Conservation (phyloP, 2,888 invertebrate genomes). For the Odontothrips loti region DNA sequence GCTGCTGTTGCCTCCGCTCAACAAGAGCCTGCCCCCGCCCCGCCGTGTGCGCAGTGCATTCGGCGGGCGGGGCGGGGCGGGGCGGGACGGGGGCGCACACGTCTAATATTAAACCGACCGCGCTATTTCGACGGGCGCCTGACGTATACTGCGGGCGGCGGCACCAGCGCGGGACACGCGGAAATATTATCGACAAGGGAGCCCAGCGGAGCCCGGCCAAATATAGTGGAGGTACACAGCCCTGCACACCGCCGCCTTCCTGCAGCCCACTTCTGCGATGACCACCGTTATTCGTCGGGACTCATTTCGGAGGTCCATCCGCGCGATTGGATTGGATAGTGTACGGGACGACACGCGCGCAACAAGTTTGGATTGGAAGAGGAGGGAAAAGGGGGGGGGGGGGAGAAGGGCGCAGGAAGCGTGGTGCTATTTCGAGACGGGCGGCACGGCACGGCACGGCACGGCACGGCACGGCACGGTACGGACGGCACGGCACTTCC, state of each 20-base stretch:
- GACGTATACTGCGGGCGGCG: not conserved
- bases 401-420: not conserved
- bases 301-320: too few species aligned
- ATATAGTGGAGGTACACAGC: not conserved
- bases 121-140: constrained; percentile 3
- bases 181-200: not conserved
- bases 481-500: not conserved
- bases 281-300: too few species aligned
- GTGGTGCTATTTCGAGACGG: constrained; percentile 7
- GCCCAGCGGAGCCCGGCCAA: not conserved
- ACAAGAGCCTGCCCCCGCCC: too few species aligned
- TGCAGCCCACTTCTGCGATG: too few species aligned
- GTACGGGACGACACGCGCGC: not conserved
- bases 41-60: not conserved
- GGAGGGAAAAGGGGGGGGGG: not conserved
- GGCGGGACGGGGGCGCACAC: not conserved
- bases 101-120: constrained; percentile 20
- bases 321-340: not conserved
- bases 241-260: too few species aligned
- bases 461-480: not conserved
- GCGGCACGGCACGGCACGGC: not conserved
- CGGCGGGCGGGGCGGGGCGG: not conserved
- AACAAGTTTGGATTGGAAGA: not conserved
- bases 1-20: too few species aligned
- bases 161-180: not conserved